These are phyloP conservation scores for Catagonus wagneri DNA, from an alignment of 2,113 vertebrate species.

Conservation along the genomic window DNA sequence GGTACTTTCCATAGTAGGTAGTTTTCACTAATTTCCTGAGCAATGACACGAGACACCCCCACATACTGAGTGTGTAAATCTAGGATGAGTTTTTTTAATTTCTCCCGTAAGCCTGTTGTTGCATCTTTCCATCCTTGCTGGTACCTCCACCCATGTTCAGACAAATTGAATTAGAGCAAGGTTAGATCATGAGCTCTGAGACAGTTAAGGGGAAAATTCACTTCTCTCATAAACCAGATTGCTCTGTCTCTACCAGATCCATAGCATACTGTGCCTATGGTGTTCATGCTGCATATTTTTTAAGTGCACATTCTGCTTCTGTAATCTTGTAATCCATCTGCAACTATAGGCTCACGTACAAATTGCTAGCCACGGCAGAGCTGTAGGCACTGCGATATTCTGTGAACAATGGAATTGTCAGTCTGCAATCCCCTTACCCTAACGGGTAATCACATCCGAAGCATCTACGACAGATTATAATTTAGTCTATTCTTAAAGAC, in stretches of 20 bases:
- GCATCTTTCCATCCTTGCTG: constrained; percentile 40
- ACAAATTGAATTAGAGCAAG: constrained; percentile 18
- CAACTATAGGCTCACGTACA: constrained; percentile 63
- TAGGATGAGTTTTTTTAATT: constrained; percentile 38
- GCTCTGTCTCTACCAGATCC: background rate
- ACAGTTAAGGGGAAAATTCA: constrained; percentile 8
- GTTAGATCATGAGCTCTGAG: background rate
- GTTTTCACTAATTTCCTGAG: constrained; percentile 73
- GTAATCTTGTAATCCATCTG: constrained; percentile 63
- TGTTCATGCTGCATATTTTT: constrained; percentile 15
- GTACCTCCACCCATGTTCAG: background rate
- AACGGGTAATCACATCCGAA: constrained; percentile 62
- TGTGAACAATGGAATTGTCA: constrained; percentile 29
- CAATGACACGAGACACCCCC: constrained; percentile 1
- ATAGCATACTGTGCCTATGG: background rate
- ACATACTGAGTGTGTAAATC: constrained; percentile 14
- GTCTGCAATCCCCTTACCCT: background rate
- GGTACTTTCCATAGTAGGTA: constrained; percentile 66
- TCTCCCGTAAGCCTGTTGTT: constrained; percentile 42
- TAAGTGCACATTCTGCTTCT: constrained; percentile 29
- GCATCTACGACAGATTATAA: constrained; percentile 56
- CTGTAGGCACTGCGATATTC: constrained; percentile 8
- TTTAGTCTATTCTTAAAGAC: constrained; percentile 67
- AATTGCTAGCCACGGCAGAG: constrained; percentile 54
- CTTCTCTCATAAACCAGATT: background rate